Evolutionary conservation across 2,113 vertebrate species (phyloP).

Genomic region (Caranx melampygus): DNA sequence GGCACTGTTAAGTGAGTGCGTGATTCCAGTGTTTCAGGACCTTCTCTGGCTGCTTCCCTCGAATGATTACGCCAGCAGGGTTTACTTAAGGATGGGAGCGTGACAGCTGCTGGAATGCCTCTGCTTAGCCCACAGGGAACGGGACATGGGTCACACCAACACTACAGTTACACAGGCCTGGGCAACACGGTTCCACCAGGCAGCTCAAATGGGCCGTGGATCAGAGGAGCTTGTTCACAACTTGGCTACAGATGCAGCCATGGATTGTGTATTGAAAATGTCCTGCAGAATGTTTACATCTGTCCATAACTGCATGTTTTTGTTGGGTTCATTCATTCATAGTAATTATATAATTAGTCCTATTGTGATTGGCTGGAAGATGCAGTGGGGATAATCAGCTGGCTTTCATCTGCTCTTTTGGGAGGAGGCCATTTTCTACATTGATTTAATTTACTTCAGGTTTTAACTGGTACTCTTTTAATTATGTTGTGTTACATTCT

Average conservation of each 20-base stretch:
- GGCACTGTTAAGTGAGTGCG: conserved; percentile 73
- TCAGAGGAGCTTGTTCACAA: conserved; percentile 31
- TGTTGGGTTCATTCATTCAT: conserved; percentile 17
- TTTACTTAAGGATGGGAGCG: conserved; percentile 79
- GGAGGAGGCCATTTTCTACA: not conserved
- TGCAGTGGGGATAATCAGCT: not conserved
- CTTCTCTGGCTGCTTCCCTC: conserved; percentile 56
- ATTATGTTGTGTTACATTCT: not conserved
- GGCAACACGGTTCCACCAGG: conserved; percentile 53
- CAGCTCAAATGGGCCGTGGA: conserved; percentile 61
- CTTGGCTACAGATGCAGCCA: conserved; percentile 36
- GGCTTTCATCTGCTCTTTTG: not conserved
- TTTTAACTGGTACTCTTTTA: not conserved
- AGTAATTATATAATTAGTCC: conserved; percentile 2
- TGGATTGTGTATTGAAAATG: conserved; percentile 46
- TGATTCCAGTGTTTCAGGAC: conserved; percentile 70
- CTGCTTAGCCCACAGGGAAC: conserved; percentile 62
- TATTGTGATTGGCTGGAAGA: not conserved
- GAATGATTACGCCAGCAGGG: conserved; percentile 68
- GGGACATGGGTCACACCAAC: conserved; percentile 76
- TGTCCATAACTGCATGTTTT: conserved; percentile 23
- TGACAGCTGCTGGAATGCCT: conserved; percentile 78
- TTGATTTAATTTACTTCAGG: not conserved
- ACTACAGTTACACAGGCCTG: conserved; percentile 64
- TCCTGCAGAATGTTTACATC: conserved; percentile 36